Evolutionary conservation across 2,888 invertebrate species (phyloP).

Genomic region (Hydrotaea cyrtoneurina): DNA sequence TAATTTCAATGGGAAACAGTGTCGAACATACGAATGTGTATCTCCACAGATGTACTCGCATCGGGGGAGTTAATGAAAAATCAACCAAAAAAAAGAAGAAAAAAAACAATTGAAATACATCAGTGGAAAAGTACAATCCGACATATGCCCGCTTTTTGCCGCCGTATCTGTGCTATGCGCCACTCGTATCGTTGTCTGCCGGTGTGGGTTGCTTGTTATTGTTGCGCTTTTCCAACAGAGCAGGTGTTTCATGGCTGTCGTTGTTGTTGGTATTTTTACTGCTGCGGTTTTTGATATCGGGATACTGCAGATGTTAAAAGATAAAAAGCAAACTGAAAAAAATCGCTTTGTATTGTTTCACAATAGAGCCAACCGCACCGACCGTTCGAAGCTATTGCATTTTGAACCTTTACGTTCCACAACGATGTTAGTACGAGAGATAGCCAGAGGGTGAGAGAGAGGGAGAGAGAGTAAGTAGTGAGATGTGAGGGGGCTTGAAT

Average conservation of each 20-base stretch:
- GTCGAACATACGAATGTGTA: neutral
- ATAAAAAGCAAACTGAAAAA: slow-evolving; percentile 38
- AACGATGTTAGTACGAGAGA: neutral
- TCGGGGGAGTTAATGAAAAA: slow-evolving; percentile 18
- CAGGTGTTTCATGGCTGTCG: slow-evolving; percentile 53
- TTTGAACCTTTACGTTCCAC: neutral
- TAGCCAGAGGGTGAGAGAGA: too few species aligned
- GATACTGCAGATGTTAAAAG: slow-evolving; percentile 58
- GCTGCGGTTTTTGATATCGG: slow-evolving; percentile 37
- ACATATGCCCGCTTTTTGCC: slow-evolving; percentile 10
- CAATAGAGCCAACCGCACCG: slow-evolving; percentile 36
- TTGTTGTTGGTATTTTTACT: slow-evolving; percentile 35
- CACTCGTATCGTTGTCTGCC: slow-evolving; percentile 17
- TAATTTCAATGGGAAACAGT: neutral
- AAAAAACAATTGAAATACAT: slow-evolving; percentile 40
- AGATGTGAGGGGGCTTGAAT: slow-evolving; percentile 38
- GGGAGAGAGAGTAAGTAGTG: neutral
- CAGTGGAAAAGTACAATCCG: slow-evolving; percentile 25
- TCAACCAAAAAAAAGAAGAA: too few species aligned
- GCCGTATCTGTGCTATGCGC: neutral
- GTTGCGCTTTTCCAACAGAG: slow-evolving; percentile 35
- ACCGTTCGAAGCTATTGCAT: slow-evolving; percentile 22
- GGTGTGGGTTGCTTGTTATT: slow-evolving; percentile 55
- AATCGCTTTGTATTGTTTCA: slow-evolving; percentile 38
- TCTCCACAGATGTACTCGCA: neutral